A percentile compares a stretch with the other conserved stretches of the same genome.
These are phyloP conservation scores for Apamea monoglypha DNA, from an alignment of 2,888 invertebrate genomes.

Conservation along the genomic window DNA sequence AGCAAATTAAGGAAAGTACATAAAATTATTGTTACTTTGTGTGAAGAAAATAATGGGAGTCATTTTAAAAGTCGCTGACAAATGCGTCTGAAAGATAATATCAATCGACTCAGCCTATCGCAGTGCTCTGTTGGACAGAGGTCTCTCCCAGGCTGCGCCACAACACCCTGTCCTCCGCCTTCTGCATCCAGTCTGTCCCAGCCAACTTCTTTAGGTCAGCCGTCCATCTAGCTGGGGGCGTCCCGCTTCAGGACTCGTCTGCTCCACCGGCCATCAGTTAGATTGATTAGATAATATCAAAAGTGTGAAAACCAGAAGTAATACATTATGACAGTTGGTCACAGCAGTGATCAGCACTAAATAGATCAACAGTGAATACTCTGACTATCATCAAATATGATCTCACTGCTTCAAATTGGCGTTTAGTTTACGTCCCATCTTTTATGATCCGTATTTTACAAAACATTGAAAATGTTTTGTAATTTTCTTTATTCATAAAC, in stretches of 20 bases:
- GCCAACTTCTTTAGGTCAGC: background rate
- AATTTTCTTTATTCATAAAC: background rate
- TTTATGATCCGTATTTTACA: background rate
- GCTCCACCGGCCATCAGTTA: background rate
- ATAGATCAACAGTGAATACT: background rate
- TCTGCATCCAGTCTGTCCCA: background rate
- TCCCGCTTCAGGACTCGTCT: background rate
- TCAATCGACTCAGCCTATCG: background rate
- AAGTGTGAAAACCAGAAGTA: background rate
- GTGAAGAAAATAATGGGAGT: background rate
- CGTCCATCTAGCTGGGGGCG: background rate
- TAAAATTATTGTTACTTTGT: slow-evolving; percentile 6
- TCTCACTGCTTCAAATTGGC: background rate
- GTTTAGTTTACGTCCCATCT: background rate
- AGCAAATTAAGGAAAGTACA: slow-evolving; percentile 24
- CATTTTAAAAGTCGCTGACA: background rate
- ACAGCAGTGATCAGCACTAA: background rate
- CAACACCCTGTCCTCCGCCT: background rate
- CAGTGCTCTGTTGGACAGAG: background rate
- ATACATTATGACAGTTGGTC: no score
- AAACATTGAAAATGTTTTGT: background rate
- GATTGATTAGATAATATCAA: background rate
- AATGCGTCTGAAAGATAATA: background rate
- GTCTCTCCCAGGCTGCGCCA: background rate
- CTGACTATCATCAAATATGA: background rate